These are phyloP conservation scores for Merluccius polli DNA, from an alignment of 2,797 vertebrate genomes.

Conservation along the genomic window DNA sequence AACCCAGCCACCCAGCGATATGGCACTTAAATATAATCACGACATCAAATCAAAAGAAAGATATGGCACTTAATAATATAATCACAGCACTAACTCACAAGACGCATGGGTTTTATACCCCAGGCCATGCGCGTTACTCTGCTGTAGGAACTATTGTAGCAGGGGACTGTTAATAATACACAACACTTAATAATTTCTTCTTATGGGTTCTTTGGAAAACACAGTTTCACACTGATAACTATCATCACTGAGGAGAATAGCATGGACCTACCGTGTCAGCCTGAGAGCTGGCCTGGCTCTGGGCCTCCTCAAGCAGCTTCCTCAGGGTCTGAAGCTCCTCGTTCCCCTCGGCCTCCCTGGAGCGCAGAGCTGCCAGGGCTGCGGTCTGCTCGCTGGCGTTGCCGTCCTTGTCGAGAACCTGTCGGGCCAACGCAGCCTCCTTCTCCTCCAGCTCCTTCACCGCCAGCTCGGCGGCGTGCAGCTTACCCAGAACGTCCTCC, in stretches of 20 bases:
- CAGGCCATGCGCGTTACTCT: no score
- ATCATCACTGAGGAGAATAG: background rate
- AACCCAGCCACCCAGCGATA: no score
- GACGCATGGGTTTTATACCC: no score
- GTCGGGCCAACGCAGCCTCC: slow-evolving; percentile 66
- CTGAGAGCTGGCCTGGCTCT: slow-evolving; percentile 74
- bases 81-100: no score
- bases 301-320: slow-evolving; percentile 76
- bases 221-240: background rate
- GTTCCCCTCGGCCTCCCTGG: slow-evolving; percentile 81
- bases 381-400: slow-evolving; percentile 79
- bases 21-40: no score
- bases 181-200: no score
- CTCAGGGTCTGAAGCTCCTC: slow-evolving; percentile 79
- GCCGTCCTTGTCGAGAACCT: slow-evolving; percentile 74
- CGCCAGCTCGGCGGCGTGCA: slow-evolving; percentile 85
- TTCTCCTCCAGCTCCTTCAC: slow-evolving; percentile 88
- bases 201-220: background rate
- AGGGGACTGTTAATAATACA: no score
- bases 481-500: slow-evolving; percentile 91
- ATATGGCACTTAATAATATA: no score
- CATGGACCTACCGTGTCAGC: slow-evolving; percentile 80
- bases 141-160: no score
- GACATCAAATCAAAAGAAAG: no score
- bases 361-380: slow-evolving; percentile 75